Evolutionary conservation across 2,888 invertebrate genomes (phyloP).

Genomic region (Thereva nobilitata): DNA sequence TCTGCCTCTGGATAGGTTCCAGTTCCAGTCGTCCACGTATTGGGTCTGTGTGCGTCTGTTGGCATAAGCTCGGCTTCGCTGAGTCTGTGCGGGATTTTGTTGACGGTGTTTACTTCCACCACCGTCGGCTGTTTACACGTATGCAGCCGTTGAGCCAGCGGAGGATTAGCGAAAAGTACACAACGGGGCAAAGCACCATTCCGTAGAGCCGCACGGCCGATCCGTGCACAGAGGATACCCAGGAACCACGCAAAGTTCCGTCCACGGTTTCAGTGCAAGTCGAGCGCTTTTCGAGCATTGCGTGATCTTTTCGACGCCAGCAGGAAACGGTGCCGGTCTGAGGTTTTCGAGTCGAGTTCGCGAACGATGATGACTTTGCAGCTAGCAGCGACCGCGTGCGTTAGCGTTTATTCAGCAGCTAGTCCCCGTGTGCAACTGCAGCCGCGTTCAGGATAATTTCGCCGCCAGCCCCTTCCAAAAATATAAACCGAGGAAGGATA

Average conservation of each 20-base stretch:
- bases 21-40: no score
- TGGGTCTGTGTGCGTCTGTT: no score
- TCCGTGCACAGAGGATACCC: conserved; percentile 3
- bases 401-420: background rate
- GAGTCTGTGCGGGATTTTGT: no score
- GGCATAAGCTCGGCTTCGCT: no score
- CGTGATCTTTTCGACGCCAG: conserved; percentile 6
- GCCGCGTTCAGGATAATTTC: no score
- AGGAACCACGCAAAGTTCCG: conserved; percentile 27
- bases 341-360: no score
- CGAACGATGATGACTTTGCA: no score
- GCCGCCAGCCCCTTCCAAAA: no score
- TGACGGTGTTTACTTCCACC: background rate
- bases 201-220: background rate
- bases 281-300: conserved; percentile 27
- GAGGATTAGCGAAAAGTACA: conserved; percentile 5
- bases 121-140: conserved; percentile 3
- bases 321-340: no score
- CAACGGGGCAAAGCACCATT: background rate
- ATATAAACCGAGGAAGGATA: no score
- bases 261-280: conserved; percentile 24
- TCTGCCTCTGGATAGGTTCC: no score
- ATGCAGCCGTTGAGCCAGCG: conserved; percentile 4
- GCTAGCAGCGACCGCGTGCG: background rate
- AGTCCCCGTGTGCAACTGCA: background rate